These are phyloP conservation scores for Triops longicaudatus DNA, from an alignment of 1,140 invertebrate species.

Conservation along the genomic window DNA sequence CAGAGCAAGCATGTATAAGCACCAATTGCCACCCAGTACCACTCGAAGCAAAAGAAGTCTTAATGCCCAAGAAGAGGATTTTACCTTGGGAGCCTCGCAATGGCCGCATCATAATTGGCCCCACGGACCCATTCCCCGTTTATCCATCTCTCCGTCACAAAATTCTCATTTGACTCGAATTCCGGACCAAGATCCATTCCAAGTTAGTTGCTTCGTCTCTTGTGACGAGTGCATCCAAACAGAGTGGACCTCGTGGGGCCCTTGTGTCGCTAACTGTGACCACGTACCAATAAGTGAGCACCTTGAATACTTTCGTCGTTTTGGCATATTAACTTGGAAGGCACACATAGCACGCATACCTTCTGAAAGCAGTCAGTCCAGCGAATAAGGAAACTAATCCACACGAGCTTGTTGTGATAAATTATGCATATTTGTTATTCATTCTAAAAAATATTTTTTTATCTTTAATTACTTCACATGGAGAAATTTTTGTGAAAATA, in stretches of 20 bases:
- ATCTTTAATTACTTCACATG: too few species aligned
- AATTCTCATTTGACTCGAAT: not conserved
- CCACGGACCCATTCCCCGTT: not conserved
- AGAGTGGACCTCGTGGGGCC: not conserved
- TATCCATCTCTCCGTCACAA: not conserved
- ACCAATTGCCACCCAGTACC: not conserved
- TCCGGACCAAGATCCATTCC: not conserved
- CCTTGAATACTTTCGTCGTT: conserved; percentile 23
- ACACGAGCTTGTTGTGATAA: too few species aligned
- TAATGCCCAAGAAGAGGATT: not conserved
- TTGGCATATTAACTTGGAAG: too few species aligned
- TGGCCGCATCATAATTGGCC: not conserved
- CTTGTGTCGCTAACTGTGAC: not conserved
- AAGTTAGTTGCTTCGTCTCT: conserved; percentile 12
- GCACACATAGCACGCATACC: too few species aligned
- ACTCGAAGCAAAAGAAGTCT: not conserved
- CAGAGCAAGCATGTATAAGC: not conserved
- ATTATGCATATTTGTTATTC: too few species aligned
- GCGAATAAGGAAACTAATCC: too few species aligned
- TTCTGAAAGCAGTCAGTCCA: too few species aligned
- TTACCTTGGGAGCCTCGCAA: not conserved
- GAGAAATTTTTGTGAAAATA: too few species aligned
- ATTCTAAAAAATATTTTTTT: too few species aligned
- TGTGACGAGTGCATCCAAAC: not conserved
- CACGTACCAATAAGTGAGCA: conserved; percentile 6